Evolutionary conservation across 2,888 invertebrate species (phyloP).

Genomic region (Patella caerulea): DNA sequence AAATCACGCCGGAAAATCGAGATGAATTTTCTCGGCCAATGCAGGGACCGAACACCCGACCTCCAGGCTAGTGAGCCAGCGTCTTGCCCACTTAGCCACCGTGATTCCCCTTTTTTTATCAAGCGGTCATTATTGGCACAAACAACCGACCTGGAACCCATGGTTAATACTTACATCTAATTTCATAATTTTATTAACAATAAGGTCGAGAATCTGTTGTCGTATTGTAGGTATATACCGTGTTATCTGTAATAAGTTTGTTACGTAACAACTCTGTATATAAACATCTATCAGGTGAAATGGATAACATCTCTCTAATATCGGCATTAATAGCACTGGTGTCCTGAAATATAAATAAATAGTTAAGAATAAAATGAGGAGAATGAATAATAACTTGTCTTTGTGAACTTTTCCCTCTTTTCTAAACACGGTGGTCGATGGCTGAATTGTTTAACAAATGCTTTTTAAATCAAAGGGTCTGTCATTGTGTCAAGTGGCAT

Average conservation of each 20-base stretch:
- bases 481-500: no score
- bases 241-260: constrained; percentile 80
- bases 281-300: constrained; percentile 81
- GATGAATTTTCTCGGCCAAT: no score
- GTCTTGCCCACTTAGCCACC: no score
- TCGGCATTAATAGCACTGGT: constrained; percentile 79
- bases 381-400: background rate
- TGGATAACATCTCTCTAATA: constrained; percentile 81
- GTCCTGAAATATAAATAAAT: constrained; percentile 76
- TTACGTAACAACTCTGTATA: constrained; percentile 82
- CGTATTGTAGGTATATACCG: constrained; percentile 82
- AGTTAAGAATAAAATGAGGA: background rate
- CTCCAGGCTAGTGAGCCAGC: no score
- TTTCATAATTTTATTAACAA: constrained; percentile 80
- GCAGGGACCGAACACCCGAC: no score
- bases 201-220: constrained; percentile 80
- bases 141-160: background rate
- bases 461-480: no score
- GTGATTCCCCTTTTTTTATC: no score
- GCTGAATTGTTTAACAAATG: no score
- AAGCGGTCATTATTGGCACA: background rate
- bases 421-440: no score
- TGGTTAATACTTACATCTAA: constrained; percentile 65
- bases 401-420: background rate
- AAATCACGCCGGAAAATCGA: no score